Conservation (phyloP, 2,797 vertebrate species). For the Platalea minor region DNA sequence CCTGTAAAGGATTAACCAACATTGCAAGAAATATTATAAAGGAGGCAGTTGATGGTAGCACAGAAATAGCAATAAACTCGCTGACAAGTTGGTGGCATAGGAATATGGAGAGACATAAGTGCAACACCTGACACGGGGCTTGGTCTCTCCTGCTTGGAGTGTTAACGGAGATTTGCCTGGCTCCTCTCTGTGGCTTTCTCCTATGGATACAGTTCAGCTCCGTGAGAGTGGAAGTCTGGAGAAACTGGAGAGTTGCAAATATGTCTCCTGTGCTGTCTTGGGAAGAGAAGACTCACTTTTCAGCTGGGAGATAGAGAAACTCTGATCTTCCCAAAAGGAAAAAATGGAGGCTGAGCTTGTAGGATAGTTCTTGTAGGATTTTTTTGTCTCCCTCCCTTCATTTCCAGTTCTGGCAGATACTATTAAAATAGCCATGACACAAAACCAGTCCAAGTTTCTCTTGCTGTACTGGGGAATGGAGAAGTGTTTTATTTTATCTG, state of each 20-base stretch:
- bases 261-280: background rate
- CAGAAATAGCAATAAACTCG: background rate
- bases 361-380: background rate
- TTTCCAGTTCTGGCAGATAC: background rate
- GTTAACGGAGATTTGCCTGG: background rate
- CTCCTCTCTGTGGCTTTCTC: background rate
- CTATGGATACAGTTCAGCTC: background rate
- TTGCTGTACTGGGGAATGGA: background rate
- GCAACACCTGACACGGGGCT: background rate
- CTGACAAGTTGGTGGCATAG: background rate
- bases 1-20: background rate
- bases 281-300: background rate
- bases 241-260: background rate
- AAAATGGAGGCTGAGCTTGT: background rate
- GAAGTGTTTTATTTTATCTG: background rate
- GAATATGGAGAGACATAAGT: rapidly evolving
- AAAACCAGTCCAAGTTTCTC: background rate
- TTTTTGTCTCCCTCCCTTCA: background rate
- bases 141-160: background rate
- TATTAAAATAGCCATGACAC: background rate
- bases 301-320: background rate
- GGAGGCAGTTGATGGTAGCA: background rate
- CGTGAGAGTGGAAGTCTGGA: background rate
- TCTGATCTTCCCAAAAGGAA: background rate
- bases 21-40: background rate